Evolutionary conservation across 1,140 invertebrate genomes (phyloP).

Genomic region (Pectinophora gossypiella): DNA sequence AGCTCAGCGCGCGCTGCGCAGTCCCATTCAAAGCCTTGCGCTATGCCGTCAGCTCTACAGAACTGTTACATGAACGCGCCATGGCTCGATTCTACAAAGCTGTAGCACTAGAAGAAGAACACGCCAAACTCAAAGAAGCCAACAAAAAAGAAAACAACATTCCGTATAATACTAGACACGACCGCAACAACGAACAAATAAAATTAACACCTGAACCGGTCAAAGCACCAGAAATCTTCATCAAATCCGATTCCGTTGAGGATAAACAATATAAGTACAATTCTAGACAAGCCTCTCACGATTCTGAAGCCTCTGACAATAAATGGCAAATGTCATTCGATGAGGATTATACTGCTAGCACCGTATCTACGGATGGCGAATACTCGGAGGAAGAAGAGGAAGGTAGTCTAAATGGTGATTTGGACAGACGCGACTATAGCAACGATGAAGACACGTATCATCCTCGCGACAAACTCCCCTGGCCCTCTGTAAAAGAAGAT

Average conservation of each 20-base stretch:
- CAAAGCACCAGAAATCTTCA: conserved; percentile 32
- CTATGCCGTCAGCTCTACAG: conserved; percentile 87
- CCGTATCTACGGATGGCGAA: conserved; percentile 71
- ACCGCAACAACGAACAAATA: conserved; percentile 9
- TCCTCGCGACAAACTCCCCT: conserved; percentile 72
- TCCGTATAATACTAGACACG: conserved; percentile 36
- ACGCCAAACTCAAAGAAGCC: conserved; percentile 54
- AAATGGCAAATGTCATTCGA: conserved; percentile 71
- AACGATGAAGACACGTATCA: conserved; percentile 83
- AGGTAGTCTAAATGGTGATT: conserved; percentile 74
- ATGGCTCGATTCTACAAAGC: conserved; percentile 88
- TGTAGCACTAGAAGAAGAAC: conserved; percentile 82
- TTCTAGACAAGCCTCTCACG: conserved; percentile 28
- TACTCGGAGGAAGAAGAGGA: conserved; percentile 70
- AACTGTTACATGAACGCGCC: conserved; percentile 85
- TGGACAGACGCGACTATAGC: conserved; percentile 72
- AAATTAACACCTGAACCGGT: conserved; percentile 5
- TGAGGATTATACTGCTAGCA: conserved; percentile 78
- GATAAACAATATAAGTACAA: conserved; percentile 33
- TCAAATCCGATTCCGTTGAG: conserved; percentile 51
- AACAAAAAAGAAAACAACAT: conserved; percentile 32
- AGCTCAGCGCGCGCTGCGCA: conserved; percentile 76
- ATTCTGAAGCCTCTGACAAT: conserved; percentile 36
- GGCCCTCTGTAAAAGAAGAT: conserved; percentile 38
- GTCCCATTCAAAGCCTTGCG: conserved; percentile 76